A percentile compares a stretch with the other conserved stretches of the same genome.
Evolutionary conservation across 2,113 vertebrate species (phyloP).

Genomic region (Eupsittula cactorum): DNA sequence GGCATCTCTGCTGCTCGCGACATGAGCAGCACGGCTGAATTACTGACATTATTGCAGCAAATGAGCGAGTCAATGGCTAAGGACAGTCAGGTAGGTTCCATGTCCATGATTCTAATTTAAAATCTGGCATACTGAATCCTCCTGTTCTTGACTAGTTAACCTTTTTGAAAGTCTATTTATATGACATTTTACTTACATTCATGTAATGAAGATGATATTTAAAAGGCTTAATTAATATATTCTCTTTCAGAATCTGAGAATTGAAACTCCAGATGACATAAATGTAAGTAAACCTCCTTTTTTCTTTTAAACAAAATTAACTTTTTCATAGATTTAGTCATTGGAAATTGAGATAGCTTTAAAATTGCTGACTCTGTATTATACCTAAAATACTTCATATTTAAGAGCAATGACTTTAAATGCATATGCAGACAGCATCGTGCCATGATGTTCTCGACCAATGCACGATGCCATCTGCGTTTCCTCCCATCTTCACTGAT

Average conservation of each 20-base stretch:
- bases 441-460: not conserved
- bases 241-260: constrained; percentile 65
- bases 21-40: constrained; percentile 17
- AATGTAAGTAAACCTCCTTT: constrained; percentile 64
- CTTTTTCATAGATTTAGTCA: not conserved
- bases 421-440: not conserved
- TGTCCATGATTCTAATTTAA: not conserved
- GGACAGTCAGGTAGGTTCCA: constrained; percentile 43
- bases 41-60: constrained; percentile 16
- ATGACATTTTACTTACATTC: not conserved
- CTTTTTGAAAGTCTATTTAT: not conserved
- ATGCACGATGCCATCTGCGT: not conserved
- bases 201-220: not conserved
- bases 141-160: not conserved
- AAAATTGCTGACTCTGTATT: not conserved
- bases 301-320: not conserved
- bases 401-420: not conserved
- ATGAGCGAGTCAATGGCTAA: not conserved
- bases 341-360: not conserved
- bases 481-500: accelerated
- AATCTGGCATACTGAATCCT: not conserved
- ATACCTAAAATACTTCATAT: not conserved
- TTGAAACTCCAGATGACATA: constrained; percentile 65
- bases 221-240: not conserved
- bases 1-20: not conserved